Evolutionary conservation across 2,888 invertebrate species (phyloP).

Genomic region (Heliconius charithonia): DNA sequence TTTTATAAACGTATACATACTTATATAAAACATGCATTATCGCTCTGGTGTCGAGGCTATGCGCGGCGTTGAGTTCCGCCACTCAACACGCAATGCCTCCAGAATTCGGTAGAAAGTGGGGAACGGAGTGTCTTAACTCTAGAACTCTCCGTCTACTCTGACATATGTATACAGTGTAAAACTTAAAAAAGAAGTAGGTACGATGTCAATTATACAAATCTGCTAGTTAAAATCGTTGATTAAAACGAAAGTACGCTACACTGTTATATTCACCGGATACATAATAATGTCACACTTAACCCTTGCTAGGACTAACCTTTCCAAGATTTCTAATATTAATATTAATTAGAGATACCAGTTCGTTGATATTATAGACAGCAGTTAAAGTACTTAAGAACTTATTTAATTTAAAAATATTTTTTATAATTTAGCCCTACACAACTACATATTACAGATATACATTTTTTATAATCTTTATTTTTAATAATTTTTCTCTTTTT

Average conservation of each 20-base stretch:
- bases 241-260: neutral
- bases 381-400: neutral
- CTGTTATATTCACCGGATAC: constrained; percentile 12
- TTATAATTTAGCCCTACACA: neutral
- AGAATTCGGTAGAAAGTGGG: too few relatives aligned
- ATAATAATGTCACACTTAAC: constrained; percentile 24
- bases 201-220: neutral
- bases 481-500: too few relatives aligned
- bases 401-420: neutral
- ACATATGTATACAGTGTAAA: too few relatives aligned
- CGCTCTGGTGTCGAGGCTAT: too few relatives aligned
- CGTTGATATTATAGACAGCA: too few relatives aligned
- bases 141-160: too few relatives aligned
- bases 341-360: constrained; percentile 1
- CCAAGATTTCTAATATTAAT: constrained; percentile 23
- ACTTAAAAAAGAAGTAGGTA: neutral
- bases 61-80: too few relatives aligned
- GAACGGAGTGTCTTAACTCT: too few relatives aligned
- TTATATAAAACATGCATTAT: too few relatives aligned
- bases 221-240: neutral
- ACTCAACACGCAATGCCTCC: too few relatives aligned
- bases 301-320: constrained; percentile 12
- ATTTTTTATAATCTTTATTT: neutral
- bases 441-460: neutral
- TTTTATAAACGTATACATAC: too few relatives aligned